Evolutionary conservation across 2,113 vertebrate genomes (phyloP).

Genomic region (Corythornis madagascariensis): DNA sequence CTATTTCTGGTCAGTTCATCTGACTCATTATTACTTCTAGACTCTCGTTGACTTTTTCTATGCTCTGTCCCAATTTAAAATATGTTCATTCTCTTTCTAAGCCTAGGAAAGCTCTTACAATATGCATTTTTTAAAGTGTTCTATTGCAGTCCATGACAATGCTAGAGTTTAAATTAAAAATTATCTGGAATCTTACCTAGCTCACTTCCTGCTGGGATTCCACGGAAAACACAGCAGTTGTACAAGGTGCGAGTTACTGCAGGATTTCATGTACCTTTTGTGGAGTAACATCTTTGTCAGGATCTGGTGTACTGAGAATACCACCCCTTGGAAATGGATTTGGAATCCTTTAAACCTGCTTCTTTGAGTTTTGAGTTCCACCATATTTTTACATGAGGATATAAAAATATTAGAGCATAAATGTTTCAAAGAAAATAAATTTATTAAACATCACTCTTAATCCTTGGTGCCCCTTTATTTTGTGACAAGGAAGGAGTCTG

Average conservation of each 20-base stretch:
- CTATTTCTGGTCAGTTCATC: neutral
- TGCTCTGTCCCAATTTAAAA: neutral
- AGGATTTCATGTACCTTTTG: neutral
- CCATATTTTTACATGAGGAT: neutral
- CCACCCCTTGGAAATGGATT: neutral
- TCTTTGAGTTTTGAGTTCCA: neutral
- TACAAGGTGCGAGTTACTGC: neutral
- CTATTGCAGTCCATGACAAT: neutral
- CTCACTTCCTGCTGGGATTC: neutral
- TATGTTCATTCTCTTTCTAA: neutral
- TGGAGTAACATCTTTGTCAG: neutral
- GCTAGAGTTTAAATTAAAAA: neutral
- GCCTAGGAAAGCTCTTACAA: neutral
- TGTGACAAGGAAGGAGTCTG: neutral
- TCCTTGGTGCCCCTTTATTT: neutral
- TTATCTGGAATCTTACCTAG: neutral
- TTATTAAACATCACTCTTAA: neutral
- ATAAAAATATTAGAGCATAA: neutral
- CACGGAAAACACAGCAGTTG: neutral
- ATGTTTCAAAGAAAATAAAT: neutral
- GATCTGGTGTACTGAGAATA: neutral
- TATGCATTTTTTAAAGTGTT: neutral
- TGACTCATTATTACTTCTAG: neutral
- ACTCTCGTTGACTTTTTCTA: neutral
- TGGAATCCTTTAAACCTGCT: neutral